Conservation (phyloP, 2,113 vertebrate genomes). For the Oriolus oriolus region DNA sequence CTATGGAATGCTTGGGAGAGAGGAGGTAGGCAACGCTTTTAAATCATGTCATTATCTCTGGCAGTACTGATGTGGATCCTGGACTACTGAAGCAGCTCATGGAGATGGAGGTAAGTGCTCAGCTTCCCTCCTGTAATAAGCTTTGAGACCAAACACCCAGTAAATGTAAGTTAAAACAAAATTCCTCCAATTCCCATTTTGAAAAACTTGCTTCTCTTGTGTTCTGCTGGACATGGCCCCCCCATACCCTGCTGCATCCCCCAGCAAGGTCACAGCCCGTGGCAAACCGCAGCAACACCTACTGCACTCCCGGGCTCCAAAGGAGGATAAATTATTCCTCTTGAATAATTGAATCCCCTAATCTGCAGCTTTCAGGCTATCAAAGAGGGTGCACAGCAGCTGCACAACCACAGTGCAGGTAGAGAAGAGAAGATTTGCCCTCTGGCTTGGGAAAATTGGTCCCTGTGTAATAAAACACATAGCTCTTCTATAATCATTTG, state of each 20-base stretch:
- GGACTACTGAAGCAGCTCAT: background rate
- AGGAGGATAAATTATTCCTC: background rate
- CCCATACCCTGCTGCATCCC: background rate
- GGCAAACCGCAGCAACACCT: background rate
- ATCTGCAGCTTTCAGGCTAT: background rate
- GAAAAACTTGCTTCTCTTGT: background rate
- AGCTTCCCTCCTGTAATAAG: background rate
- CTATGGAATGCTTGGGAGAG: background rate
- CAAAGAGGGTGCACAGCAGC: background rate
- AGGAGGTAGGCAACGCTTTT: background rate
- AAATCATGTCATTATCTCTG: background rate
- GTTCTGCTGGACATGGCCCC: background rate
- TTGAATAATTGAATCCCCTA: background rate
- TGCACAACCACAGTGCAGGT: background rate
- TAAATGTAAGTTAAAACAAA: background rate
- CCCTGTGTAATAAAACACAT: background rate
- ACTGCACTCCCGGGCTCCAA: background rate
- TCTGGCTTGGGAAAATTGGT: constrained; percentile 1
- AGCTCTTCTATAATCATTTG: background rate
- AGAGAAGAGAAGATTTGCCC: background rate
- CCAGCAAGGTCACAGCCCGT: background rate
- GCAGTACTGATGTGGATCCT: background rate
- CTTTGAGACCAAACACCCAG: background rate
- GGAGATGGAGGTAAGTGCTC: background rate
- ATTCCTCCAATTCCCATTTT: background rate